phyloP scores from a whole-genome alignment of 2,888 invertebrate genomes.

The Silvanus unidentatus region DNA sequence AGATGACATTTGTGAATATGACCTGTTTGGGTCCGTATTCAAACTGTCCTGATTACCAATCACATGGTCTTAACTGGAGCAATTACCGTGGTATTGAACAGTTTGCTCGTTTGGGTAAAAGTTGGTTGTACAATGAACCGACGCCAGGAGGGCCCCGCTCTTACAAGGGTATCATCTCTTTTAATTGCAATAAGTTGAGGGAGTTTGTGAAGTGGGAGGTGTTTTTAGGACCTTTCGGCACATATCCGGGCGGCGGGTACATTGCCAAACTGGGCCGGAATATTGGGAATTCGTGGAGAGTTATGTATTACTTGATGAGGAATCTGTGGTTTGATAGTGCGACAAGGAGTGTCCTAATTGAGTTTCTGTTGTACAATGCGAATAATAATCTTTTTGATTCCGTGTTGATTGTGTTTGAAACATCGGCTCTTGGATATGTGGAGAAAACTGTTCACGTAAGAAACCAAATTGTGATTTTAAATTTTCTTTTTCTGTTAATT shows the following conservation, averaged over 20 bases:
- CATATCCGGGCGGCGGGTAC: conserved; percentile 34
- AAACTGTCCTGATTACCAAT: background rate
- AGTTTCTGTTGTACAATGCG: conserved; percentile 32
- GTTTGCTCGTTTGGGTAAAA: background rate
- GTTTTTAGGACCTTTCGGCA: conserved; percentile 27
- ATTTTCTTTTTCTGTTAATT: background rate
- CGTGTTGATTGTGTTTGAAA: conserved; percentile 28
- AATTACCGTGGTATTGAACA: background rate
- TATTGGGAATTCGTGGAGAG: conserved; percentile 28
- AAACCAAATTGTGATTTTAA: background rate
- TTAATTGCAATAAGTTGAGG: conserved; percentile 6
- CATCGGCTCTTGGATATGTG: conserved; percentile 30
- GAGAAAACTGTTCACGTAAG: conserved; percentile 16
- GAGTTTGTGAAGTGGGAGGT: background rate
- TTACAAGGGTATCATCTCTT: conserved; percentile 14
- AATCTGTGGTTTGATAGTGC: conserved; percentile 30
- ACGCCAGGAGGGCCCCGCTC: conserved; percentile 16
- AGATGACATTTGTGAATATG: conserved; percentile 20
- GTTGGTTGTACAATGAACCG: background rate
- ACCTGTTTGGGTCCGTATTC: conserved; percentile 21
- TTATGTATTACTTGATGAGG: conserved; percentile 26
- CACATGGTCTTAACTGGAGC: too few species aligned
- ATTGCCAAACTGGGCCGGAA: conserved; percentile 31
- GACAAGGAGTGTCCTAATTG: conserved; percentile 30
- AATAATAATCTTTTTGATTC: conserved; percentile 34